Conservation (phyloP, 2,113 vertebrate species). For the Micronisus gabar region DNA sequence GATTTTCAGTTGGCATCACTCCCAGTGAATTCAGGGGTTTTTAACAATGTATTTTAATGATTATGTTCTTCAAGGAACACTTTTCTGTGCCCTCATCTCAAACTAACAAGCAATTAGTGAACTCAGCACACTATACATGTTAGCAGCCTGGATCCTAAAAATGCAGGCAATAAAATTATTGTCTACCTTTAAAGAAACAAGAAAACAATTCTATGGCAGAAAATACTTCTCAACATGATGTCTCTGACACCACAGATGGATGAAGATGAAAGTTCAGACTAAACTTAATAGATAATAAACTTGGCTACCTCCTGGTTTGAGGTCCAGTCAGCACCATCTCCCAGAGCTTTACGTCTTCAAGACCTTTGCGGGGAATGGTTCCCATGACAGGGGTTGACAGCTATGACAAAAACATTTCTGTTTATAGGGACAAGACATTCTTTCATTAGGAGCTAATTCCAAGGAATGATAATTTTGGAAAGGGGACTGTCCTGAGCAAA, state of each 20-base stretch:
- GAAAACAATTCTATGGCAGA: neutral
- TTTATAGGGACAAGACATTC: neutral
- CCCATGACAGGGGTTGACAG: neutral
- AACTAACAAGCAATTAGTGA: neutral
- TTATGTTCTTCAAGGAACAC: neutral
- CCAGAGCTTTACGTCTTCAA: neutral
- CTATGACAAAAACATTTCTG: neutral
- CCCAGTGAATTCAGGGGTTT: fast-evolving
- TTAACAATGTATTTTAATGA: neutral
- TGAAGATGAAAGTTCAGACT: neutral
- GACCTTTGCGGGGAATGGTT: neutral
- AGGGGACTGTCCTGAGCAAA: neutral
- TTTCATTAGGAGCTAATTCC: neutral
- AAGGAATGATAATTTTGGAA: neutral
- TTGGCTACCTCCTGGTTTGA: neutral
- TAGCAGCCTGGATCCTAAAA: neutral
- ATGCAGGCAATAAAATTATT: neutral
- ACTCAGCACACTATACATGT: fast-evolving
- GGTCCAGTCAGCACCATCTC: neutral
- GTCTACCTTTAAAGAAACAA: neutral
- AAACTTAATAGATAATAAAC: neutral
- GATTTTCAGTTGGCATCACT: neutral
- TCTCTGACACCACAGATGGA: neutral
- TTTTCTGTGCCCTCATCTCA: neutral
- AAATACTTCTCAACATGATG: neutral